A percentile compares a stretch with the other conserved stretches of the same genome.
phyloP scores from a whole-genome alignment of 1,140 invertebrate species.

The Hyphantria cunea region DNA sequence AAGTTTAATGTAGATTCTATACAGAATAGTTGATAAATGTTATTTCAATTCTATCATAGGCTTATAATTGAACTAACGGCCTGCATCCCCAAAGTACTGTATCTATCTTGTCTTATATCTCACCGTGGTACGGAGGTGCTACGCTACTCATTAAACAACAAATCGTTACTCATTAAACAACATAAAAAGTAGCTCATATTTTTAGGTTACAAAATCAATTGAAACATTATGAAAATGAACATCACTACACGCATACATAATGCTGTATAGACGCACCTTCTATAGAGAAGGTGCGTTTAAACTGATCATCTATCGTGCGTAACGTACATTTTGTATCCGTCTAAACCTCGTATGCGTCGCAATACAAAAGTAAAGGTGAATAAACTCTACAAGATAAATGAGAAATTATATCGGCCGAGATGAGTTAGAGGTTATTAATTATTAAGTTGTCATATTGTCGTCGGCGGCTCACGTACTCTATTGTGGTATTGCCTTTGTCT shows the following conservation, averaged over 20 bases:
- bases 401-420: slow-evolving; percentile 76
- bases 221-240: slow-evolving; percentile 27
- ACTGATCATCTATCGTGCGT: slow-evolving; percentile 71
- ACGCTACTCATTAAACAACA: too few relatives aligned
- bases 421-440: slow-evolving; percentile 79
- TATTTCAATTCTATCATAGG: too few relatives aligned
- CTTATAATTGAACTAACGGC: too few relatives aligned
- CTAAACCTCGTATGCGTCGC: slow-evolving; percentile 63
- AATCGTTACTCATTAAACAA: too few relatives aligned
- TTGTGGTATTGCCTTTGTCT: slow-evolving; percentile 68
- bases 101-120: too few relatives aligned
- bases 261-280: too few relatives aligned
- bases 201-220: slow-evolving; percentile 23
- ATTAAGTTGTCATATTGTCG: slow-evolving; percentile 76
- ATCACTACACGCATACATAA: slow-evolving; percentile 20
- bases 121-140: too few relatives aligned
- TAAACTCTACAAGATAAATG: slow-evolving; percentile 74
- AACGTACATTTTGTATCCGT: slow-evolving; percentile 72
- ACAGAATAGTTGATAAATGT: neutral
- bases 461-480: slow-evolving; percentile 62
- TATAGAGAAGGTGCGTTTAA: slow-evolving; percentile 36
- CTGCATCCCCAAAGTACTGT: too few relatives aligned
- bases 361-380: slow-evolving; percentile 75
- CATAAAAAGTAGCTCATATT: neutral
- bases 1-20: too few relatives aligned